These are phyloP conservation scores for Macquaria ambigua DNA, from an alignment of 2,113 vertebrate species.

Conservation along the genomic window DNA sequence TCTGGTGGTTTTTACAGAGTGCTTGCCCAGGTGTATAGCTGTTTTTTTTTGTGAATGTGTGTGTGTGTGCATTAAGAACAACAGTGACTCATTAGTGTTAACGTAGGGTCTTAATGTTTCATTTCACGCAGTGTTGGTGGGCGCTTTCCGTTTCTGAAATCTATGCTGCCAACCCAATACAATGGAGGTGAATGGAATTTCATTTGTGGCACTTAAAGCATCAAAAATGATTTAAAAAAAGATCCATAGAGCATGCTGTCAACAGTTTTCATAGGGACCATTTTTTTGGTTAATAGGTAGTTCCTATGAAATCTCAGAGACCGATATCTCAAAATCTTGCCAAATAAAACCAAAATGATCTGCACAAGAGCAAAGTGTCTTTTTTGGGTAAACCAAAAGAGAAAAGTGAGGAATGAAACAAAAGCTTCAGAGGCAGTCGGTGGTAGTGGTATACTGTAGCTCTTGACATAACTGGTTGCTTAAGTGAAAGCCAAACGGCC, in stretches of 20 bases:
- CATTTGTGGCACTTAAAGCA: conserved; percentile 30
- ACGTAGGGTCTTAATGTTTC: conserved; percentile 49
- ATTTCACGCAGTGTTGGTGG: conserved; percentile 40
- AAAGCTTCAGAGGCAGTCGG: conserved; percentile 22
- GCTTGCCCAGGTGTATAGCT: conserved; percentile 43
- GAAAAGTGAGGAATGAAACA: not conserved
- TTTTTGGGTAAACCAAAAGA: not conserved
- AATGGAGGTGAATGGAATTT: conserved; percentile 38
- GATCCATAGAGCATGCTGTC: not conserved
- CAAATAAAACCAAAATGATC: not conserved
- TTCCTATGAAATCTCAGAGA: conserved; percentile 7
- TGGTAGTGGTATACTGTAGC: not conserved
- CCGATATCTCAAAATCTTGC: not conserved
- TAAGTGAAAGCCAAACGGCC: conserved; percentile 34
- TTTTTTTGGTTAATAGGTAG: conserved; percentile 20
- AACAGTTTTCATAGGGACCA: not conserved
- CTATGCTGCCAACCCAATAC: not conserved
- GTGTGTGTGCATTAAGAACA: conserved; percentile 22
- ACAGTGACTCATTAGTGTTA: conserved; percentile 51
- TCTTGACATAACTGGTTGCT: conserved; percentile 39
- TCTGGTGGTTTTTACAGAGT: conserved; percentile 38
- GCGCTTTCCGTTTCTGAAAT: conserved; percentile 39
- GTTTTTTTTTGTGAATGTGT: conserved; percentile 41
- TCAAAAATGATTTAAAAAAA: not conserved
- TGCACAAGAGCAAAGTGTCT: not conserved